Base-by-base conservation (phyloP, 2,797 vertebrate genomes). In the Staurois parvus region DNA sequence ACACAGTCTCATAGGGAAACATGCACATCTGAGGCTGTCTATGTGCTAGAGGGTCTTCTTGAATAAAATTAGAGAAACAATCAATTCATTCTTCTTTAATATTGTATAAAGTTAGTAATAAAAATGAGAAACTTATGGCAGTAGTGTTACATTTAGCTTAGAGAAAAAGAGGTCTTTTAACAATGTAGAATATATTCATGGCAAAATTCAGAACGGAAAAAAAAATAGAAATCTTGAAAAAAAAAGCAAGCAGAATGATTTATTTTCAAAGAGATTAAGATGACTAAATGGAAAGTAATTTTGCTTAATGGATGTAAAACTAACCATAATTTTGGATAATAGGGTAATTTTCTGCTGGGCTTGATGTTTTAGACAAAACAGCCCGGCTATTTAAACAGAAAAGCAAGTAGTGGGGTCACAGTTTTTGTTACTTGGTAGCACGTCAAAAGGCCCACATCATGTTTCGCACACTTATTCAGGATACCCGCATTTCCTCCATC, bases 231-330 rank as follows among this genome's bases (percentile, higher is more conserved):
- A 32, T 75, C 24, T 83, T 45, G 30, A 69, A 37, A 42, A 69
- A 37, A 42, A 78, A 72, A 84, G 72, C 7, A 26, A 10, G 28
- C 37, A 48, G 64, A 84, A 84, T 48, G 48, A 79, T 68, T 78
- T 79, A 84, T 64, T 79, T 66, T 70, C 76, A 24, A 52, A 70
- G 34, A 78, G 67, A 84, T 84, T 84, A 84, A 62, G 48, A 69
- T 17, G n/a, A 72, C 68, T 62, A 70, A 84, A 79, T 79, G 52
- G 69, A 29, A 30, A 59, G 84, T 12, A 84, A 84, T 76, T 79
- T 24, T 70, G 81, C 72, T 76, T 9, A 17, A 77, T 10, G 78
- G 34, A 26, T 21, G 45, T 79, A 59, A 85, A 87, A 37, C 2
- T 73, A 89, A 66, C 64, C 30, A 9, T 2, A 21, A 11, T 48